Evolutionary conservation across 1,140 invertebrate species (phyloP).

Genomic region (Agrilus planipennis): DNA sequence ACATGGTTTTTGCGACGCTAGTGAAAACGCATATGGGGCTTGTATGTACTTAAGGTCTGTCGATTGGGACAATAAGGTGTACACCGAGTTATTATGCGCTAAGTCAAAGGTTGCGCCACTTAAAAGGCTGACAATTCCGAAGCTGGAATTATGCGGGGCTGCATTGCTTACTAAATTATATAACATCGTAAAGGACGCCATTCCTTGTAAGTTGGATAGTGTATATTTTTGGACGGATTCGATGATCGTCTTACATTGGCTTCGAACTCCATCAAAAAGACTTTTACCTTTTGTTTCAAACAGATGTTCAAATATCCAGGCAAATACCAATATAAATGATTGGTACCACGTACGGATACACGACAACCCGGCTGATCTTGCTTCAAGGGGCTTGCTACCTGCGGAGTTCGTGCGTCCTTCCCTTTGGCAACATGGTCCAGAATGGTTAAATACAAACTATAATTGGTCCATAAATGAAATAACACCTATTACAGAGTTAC

Average conservation of each 20-base stretch:
- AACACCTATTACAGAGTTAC: no score
- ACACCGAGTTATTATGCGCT: conserved; percentile 1
- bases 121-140: neutral
- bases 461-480: no score
- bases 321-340: neutral
- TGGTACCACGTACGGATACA: neutral
- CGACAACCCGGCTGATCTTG: neutral
- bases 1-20: conserved; percentile 10
- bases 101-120: conserved; percentile 8
- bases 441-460: neutral
- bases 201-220: no score
- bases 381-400: neutral
- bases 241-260: neutral
- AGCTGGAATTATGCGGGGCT: conserved; percentile 7
- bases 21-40: conserved; percentile 3
- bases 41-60: neutral
- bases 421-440: no score
- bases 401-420: no score
- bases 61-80: neutral
- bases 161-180: conserved; percentile 4
- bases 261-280: neutral
- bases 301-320: neutral
- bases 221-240: no score
- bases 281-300: neutral
- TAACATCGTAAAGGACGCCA: neutral